Conservation (phyloP, 2,888 invertebrate species). For the Allolobophora icterica region DNA sequence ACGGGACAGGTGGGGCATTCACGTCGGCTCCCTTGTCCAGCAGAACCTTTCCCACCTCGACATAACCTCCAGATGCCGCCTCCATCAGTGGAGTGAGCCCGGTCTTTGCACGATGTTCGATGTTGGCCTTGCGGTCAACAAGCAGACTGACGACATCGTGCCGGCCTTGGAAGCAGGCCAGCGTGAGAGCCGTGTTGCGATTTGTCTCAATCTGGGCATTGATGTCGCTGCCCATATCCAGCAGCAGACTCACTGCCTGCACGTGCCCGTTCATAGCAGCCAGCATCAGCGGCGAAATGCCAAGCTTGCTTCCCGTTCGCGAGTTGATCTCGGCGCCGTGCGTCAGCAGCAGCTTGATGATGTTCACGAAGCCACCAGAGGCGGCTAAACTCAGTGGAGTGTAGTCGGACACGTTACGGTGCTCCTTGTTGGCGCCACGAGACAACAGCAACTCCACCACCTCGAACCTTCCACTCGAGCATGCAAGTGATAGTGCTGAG, state of each 20-base stretch:
- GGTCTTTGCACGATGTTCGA: conserved; percentile 98
- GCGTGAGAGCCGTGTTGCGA: conserved; percentile 94
- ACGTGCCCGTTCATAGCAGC: conserved; percentile 99
- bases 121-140: conserved; percentile 94
- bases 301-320: conserved; percentile 84
- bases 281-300: conserved; percentile 97
- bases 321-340: conserved; percentile 99
- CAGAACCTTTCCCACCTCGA: conserved; percentile 93
- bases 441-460: conserved; percentile 88
- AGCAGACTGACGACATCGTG: conserved; percentile 96
- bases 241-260: conserved; percentile 88
- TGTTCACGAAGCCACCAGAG: conserved; percentile 97
- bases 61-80: conserved; percentile 98
- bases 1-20: conserved; percentile 96
- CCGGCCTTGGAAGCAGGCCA: conserved; percentile 98
- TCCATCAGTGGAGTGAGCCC: conserved; percentile 99
- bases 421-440: conserved; percentile 89
- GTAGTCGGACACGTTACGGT: conserved; percentile 97
- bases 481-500: conserved; percentile 93
- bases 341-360: conserved; percentile 88
- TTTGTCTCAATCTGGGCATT: conserved; percentile 99
- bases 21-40: conserved; percentile 97
- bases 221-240: conserved; percentile 98
- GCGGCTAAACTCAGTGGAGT: conserved; percentile 98
- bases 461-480: conserved; percentile 95